These are phyloP conservation scores for Fragum fragum DNA, from an alignment of 2,888 invertebrate genomes.

Conservation along the genomic window DNA sequence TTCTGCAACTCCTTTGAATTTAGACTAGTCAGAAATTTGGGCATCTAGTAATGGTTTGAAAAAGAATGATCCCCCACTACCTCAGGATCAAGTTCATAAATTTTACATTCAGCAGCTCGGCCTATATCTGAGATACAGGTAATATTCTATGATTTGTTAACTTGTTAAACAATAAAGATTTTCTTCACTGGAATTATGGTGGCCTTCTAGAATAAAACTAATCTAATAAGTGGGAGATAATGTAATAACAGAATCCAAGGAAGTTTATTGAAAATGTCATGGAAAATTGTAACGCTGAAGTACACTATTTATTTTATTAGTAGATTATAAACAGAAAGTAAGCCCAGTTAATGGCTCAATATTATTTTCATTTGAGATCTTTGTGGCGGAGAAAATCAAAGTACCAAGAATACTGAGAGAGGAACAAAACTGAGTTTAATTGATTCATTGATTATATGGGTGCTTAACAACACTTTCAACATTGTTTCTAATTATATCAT, in stretches of 20 bases:
- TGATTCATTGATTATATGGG: no score
- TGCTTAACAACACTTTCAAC: no score
- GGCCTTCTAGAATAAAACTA: slow-evolving; percentile 23
- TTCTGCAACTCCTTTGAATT: no score
- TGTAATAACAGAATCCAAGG: slow-evolving; percentile 14
- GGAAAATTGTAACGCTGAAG: slow-evolving; percentile 21
- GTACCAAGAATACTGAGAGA: not conserved
- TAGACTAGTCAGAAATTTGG: no score
- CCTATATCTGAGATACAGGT: not conserved
- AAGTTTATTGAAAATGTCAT: slow-evolving; percentile 33
- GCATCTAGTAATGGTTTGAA: no score
- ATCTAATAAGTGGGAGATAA: slow-evolving; percentile 32
- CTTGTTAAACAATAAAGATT: slow-evolving; percentile 3
- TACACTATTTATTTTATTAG: slow-evolving; percentile 30
- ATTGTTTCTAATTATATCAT: no score
- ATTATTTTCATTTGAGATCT: slow-evolving; percentile 3
- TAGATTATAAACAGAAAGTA: slow-evolving; percentile 28
- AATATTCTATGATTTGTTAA: slow-evolving; percentile 1
- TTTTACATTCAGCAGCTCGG: no score
- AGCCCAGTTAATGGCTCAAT: slow-evolving; percentile 23
- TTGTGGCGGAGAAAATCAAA: not conserved
- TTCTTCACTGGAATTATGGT: slow-evolving; percentile 12
- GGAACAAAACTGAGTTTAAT: no score
- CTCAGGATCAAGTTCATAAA: no score
- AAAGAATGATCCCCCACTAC: no score